A percentile compares a stretch with the other conserved stretches of the same genome.
Conservation (phyloP, 2,888 invertebrate species). For the Cheilosia vulpina region DNA sequence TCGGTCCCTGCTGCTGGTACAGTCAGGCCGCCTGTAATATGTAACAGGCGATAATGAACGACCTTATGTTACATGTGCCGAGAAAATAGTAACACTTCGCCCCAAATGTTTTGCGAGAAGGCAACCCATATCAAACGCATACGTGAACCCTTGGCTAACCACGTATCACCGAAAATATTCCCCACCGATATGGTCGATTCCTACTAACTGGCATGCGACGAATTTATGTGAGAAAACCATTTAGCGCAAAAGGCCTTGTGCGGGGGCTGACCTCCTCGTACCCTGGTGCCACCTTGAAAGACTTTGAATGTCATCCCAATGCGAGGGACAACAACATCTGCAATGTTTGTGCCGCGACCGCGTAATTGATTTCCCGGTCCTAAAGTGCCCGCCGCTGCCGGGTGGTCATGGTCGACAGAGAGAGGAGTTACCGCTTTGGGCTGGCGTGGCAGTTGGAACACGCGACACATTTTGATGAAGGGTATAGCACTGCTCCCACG, state of each 20-base stretch:
- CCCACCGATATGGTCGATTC: constrained; percentile 28
- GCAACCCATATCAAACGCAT: constrained; percentile 47
- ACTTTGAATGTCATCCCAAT: constrained; percentile 43
- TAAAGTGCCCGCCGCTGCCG: constrained; percentile 46
- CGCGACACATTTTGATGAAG: constrained; percentile 51
- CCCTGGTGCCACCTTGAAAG: constrained; percentile 34
- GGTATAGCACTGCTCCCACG: constrained; percentile 11
- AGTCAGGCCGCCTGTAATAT: background rate
- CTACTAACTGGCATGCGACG: constrained; percentile 28
- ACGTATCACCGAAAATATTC: constrained; percentile 37
- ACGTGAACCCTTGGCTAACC: constrained; percentile 56
- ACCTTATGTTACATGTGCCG: constrained; percentile 35
- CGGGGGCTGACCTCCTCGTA: background rate
- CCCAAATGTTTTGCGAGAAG: constrained; percentile 20
- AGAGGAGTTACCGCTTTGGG: constrained; percentile 10
- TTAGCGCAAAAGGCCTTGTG: constrained; percentile 31
- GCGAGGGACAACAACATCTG: constrained; percentile 44
- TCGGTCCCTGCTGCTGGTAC: background rate
- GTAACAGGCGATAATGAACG: constrained; percentile 54
- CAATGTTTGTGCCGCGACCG: constrained; percentile 41
- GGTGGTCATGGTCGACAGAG: constrained; percentile 3
- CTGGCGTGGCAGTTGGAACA: constrained; percentile 17
- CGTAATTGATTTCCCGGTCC: constrained; percentile 60
- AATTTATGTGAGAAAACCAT: constrained; percentile 69
- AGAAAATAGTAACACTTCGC: constrained; percentile 15